Base-by-base conservation (phyloP, 2,113 vertebrate genomes). In the Brachyistius frenatus region DNA sequence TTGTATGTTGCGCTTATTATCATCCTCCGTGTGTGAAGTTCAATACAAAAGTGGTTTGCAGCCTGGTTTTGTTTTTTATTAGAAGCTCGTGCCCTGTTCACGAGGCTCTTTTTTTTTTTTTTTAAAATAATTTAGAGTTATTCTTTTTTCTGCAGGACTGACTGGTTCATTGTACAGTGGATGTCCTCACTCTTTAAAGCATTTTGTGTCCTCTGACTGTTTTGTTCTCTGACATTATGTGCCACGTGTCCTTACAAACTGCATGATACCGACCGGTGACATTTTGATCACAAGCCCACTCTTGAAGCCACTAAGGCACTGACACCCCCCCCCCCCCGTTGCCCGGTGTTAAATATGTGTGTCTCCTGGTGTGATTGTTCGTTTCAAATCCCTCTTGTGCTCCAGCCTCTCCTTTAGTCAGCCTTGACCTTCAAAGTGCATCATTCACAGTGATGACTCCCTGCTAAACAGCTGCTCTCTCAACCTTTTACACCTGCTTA, bases 351-450 rank as follows among this genome's bases (percentile, higher is more conserved):
- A 44, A 58, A 62, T 55, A 31, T 3, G 39, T 67, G 37, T 1
- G 36, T 80, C 63, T 72, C 64, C 76, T 73, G 30, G 50, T 39
- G 47, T 52, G 63, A 53, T 49, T 35, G 47, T 49, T 68, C 30
- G 9, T 82, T 86, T 73, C 54, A 60, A 37, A 76, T 50, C 33
- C 55, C 53, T 53, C 54, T 61, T 56, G 65, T 70, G 55, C 72
- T 36, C 36, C 4, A 65, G 73, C 50, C 67, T 81, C 54, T 68
- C 39, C 58, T 78, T 77, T 50, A 57, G 73, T 73, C 52, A 61
- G 76, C 36, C 69, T 70, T 71, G 76, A 88, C 86, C 86, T 90
- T 90, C 86, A 78, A 73, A 80, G 66, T 61, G 61, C 76, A 72
- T 77, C 80, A 57, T 66, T 80, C 67, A 79, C 49, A 63, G 71